phyloP scores from a whole-genome alignment of 2,113 vertebrate species.

The Xyliphius kryptos region DNA sequence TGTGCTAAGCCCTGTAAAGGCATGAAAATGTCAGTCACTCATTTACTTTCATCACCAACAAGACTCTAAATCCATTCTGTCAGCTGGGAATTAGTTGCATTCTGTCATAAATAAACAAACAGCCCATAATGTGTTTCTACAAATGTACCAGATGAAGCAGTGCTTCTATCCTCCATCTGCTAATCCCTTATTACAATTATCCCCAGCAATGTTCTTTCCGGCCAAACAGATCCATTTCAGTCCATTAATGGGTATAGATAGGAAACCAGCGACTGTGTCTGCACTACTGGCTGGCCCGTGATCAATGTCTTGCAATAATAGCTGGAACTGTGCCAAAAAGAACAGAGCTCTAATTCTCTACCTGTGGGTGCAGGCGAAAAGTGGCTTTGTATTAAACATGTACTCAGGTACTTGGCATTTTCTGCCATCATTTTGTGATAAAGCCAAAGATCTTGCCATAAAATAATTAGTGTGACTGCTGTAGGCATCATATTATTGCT shows the following conservation, averaged over 20 bases:
- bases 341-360: too few relatives aligned
- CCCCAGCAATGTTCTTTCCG: constrained; percentile 14
- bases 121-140: background rate
- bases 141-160: background rate
- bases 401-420: too few relatives aligned
- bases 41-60: constrained; percentile 9
- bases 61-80: constrained; percentile 17
- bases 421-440: too few relatives aligned
- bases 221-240: constrained; percentile 11
- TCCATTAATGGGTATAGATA: constrained; percentile 28
- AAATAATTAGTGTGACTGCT: too few relatives aligned
- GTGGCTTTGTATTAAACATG: too few relatives aligned
- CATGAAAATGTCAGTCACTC: constrained; percentile 2
- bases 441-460: too few relatives aligned
- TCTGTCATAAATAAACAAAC: constrained; percentile 15
- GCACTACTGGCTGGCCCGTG: background rate
- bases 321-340: too few relatives aligned
- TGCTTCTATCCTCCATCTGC: background rate
- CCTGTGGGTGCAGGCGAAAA: too few relatives aligned
- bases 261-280: constrained; percentile 17
- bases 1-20: constrained; percentile 6
- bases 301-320: constrained; percentile 28
- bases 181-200: constrained; percentile 7
- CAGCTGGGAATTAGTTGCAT: constrained; percentile 10
- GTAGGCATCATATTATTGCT: too few relatives aligned